Conservation (phyloP, 2,888 invertebrate species). For the Arrhopalites spinosus region DNA sequence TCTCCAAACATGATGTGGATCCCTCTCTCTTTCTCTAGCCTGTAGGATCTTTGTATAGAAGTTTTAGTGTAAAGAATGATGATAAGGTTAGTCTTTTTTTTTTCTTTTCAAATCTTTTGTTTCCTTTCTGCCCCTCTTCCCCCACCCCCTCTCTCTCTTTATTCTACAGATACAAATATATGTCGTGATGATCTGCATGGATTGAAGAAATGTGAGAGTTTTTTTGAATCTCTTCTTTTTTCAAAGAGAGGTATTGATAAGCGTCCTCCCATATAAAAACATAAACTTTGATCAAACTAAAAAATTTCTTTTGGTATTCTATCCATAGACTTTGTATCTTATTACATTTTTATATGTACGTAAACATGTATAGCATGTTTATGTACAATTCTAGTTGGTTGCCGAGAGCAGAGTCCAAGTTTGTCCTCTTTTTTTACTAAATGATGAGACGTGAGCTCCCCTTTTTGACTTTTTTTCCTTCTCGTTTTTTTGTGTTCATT, state of each 20-base stretch:
- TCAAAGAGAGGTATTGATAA: conserved; percentile 10
- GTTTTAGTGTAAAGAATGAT: too few relatives aligned
- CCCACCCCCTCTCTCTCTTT: conserved; percentile 1
- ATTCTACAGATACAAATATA: background rate
- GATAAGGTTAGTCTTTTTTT: background rate
- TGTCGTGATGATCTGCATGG: background rate
- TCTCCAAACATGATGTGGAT: too few relatives aligned
- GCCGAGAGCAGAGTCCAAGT: too few relatives aligned
- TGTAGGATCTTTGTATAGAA: too few relatives aligned
- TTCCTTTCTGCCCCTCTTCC: background rate
- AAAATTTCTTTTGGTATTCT: too few relatives aligned
- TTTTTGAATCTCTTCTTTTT: background rate
- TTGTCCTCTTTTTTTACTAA: too few relatives aligned
- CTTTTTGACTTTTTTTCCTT: too few relatives aligned
- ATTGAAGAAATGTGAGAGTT: background rate
- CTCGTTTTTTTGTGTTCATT: too few relatives aligned
- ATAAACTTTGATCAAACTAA: conserved; percentile 16
- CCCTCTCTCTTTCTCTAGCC: background rate
- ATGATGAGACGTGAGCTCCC: too few relatives aligned
- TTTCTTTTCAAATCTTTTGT: background rate
- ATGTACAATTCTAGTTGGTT: too few relatives aligned
- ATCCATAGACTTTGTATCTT: too few relatives aligned
- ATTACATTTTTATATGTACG: too few relatives aligned
- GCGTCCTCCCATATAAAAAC: conserved; percentile 6
- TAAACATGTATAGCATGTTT: background rate